Conservation (phyloP, 2,113 vertebrate genomes). For the Leiothrix lutea region DNA sequence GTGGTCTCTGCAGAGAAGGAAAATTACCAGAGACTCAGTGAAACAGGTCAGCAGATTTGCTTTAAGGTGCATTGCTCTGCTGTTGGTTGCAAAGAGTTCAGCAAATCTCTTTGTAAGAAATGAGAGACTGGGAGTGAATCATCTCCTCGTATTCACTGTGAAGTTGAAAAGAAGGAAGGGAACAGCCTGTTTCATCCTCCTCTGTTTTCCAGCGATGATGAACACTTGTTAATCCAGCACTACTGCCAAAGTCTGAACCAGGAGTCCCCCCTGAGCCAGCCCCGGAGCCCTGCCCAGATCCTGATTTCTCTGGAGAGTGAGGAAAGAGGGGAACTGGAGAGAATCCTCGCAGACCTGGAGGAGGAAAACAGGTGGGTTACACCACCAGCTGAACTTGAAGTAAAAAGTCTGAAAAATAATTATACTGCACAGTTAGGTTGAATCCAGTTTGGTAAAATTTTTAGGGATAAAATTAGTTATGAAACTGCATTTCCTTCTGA, state of each 20-base stretch:
- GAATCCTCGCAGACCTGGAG: constrained; percentile 95
- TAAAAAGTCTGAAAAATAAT: background rate
- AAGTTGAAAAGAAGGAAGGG: constrained; percentile 37
- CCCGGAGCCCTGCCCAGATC: constrained; percentile 93
- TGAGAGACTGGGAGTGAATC: background rate
- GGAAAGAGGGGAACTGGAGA: constrained; percentile 96
- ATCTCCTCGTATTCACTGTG: background rate
- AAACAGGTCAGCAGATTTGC: background rate
- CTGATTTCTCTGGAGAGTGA: constrained; percentile 98
- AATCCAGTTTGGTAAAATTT: background rate
- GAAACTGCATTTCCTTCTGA: background rate
- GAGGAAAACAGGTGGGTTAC: constrained; percentile 91
- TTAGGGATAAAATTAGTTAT: background rate
- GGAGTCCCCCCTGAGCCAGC: constrained; percentile 94
- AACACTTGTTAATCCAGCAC: constrained; percentile 99
- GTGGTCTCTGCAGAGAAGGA: background rate
- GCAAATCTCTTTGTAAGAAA: background rate
- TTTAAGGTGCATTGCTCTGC: constrained; percentile 10
- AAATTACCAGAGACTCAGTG: background rate
- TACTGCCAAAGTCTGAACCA: constrained; percentile 99
- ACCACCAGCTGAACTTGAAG: background rate
- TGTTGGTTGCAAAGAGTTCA: constrained; percentile 4
- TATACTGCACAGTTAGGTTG: background rate
- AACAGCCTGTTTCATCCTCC: constrained; percentile 38
- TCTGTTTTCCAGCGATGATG: constrained; percentile 90